Evolutionary conservation across 1,140 invertebrate species (phyloP), one percentile per base, ranked within the genome.

Genomic region (Eupeodes corollae): DNA sequence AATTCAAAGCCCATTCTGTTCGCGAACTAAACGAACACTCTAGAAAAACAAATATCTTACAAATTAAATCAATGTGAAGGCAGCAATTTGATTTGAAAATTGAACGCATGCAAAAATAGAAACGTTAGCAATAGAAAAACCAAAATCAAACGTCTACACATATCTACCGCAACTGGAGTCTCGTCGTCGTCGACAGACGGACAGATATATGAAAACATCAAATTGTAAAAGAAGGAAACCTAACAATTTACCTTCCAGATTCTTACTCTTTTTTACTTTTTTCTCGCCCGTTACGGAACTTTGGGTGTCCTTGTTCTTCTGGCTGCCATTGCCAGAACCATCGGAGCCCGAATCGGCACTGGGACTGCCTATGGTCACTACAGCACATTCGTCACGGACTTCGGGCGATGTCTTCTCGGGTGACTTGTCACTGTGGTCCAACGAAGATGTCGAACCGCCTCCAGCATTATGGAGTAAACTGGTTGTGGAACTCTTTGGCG

Each of bases 181-280:
- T 26, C 21, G 21, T 26, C 21, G 21, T 26, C 21, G 21, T 26
- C 21, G 21, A 26, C 21, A 26, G 21, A 26, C 21, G 21, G 21
- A 26, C 21, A 26, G 21, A 26, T 26, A 26, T 26, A 26, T 26
- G 21, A 26, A 26, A 26, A 26, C 21, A 26, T 26, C 21, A 26
- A n/a, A 26, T 26, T 8, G 21, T 26, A 26, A 26, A 26, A 26
- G 21, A 26, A 26, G 21, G 21, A 63, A 66, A 66, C 59, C 61
- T 59, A 61, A 61, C 46, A 55, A 63, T 62, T 65, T 64, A 67
- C 61, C 60, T 68, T 63, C 59, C 63, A 61, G 61, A 52, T 59
- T 63, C 59, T 69, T 66, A 61, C 61, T 68, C 61, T 62, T 61
- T 59, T 64, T 65, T 52, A 57, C 61, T 64, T 68, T 64, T 54